Percentiles rank a stretch among this genome's conserved stretches.
These are phyloP conservation scores for Platorchestia sp. DNA, from an alignment of 1,140 invertebrate species.

Conservation along the genomic window DNA sequence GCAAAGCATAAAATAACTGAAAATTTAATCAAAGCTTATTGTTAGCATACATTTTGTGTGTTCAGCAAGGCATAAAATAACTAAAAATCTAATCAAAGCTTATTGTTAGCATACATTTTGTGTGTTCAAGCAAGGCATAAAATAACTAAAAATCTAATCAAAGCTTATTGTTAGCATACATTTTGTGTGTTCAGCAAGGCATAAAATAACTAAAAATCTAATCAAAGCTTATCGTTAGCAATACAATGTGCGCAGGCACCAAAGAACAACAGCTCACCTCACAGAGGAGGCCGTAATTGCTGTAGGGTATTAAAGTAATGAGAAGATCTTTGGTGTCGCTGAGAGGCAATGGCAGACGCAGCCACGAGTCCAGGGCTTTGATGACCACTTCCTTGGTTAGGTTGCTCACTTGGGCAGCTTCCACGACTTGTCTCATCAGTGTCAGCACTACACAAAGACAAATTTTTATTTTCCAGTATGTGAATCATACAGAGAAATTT, in stretches of 20 bases:
- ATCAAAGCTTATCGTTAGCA: no score
- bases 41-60: no score
- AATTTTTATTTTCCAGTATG: background rate
- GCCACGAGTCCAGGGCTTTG: constrained; percentile 65
- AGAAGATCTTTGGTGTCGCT: constrained; percentile 66
- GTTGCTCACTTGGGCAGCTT: constrained; percentile 65
- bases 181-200: no score
- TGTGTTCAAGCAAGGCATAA: no score
- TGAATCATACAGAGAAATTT: background rate
- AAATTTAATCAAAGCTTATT: no score
- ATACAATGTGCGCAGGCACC: background rate
- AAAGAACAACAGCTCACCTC: constrained; percentile 60
- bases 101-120: no score
- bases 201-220: no score
- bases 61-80: no score
- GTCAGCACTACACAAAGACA: constrained; percentile 60
- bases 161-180: no score
- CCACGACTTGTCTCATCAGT: constrained; percentile 65
- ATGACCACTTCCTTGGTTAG: constrained; percentile 66
- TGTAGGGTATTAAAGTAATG: constrained; percentile 64
- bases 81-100: no score
- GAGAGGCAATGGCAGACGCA: constrained; percentile 65
- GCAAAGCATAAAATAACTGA: no score
- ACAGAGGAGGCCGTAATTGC: constrained; percentile 66
- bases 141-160: no score